These are phyloP conservation scores for Tetrapedia diversipes DNA, from an alignment of 2,888 invertebrate genomes.

Conservation along the genomic window DNA sequence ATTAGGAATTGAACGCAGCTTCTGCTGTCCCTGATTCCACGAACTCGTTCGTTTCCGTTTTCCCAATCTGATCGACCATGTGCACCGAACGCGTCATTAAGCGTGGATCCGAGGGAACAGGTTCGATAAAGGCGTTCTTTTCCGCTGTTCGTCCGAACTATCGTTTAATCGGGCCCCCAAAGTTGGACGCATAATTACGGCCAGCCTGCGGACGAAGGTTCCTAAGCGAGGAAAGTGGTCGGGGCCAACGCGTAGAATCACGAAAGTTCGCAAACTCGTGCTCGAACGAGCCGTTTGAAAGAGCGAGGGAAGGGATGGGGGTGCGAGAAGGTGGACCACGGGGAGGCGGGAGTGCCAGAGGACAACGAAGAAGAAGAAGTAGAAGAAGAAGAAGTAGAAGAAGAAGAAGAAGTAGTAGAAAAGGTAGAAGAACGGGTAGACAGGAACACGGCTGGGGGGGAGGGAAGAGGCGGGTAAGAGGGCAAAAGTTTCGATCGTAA, in stretches of 20 bases:
- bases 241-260: constrained; percentile 55
- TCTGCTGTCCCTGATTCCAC: too few relatives aligned
- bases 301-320: constrained; percentile 35
- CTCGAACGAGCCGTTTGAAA: constrained; percentile 52
- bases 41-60: not conserved
- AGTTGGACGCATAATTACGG: constrained; percentile 53
- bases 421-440: constrained; percentile 28
- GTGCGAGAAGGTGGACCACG: constrained; percentile 46
- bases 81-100: not conserved
- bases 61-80: not conserved
- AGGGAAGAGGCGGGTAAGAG: constrained; percentile 60
- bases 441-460: constrained; percentile 36
- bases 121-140: constrained; percentile 23
- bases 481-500: constrained; percentile 80
- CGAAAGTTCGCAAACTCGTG: constrained; percentile 68
- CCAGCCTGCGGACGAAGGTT: constrained; percentile 23
- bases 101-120: not conserved
- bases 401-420: constrained; percentile 14
- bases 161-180: constrained; percentile 39
- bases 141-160: not conserved
- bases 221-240: not conserved
- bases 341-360: constrained; percentile 33
- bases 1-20: too few relatives aligned
- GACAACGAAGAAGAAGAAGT: constrained; percentile 21
- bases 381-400: constrained; percentile 18